Evolutionary conservation across 2,113 vertebrate genomes (phyloP).

Genomic region (Pelvicachromis taeniatus): DNA sequence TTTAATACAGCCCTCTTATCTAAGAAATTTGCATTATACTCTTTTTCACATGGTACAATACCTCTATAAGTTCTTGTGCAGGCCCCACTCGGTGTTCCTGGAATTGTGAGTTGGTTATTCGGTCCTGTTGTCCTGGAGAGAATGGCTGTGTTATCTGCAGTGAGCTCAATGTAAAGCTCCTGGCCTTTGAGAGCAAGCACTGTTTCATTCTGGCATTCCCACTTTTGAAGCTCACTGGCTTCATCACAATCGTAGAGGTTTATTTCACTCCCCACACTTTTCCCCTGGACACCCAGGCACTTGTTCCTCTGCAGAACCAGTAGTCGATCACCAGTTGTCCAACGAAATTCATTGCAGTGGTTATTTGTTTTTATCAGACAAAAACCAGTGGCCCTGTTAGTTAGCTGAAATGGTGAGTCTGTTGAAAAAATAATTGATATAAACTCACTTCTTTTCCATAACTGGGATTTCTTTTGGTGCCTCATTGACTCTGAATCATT

Average conservation of each 20-base stretch:
- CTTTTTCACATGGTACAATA: constrained; percentile 17
- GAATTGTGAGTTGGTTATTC: constrained; percentile 81
- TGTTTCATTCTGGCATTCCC: constrained; percentile 84
- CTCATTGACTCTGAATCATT: background rate
- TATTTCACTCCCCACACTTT: constrained; percentile 74
- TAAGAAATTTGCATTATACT: background rate
- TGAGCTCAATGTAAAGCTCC: constrained; percentile 79
- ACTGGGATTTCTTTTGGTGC: background rate
- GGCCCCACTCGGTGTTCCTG: constrained; percentile 76
- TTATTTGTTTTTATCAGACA: background rate
- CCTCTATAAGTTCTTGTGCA: constrained; percentile 85
- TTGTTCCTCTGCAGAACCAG: constrained; percentile 67
- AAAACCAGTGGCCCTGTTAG: background rate
- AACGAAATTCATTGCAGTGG: constrained; percentile 58
- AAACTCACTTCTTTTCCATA: background rate
- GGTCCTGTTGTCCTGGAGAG: constrained; percentile 76
- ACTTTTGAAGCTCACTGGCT: constrained; percentile 78
- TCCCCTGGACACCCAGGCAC: constrained; percentile 80
- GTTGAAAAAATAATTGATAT: background rate
- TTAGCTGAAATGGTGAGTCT: constrained; percentile 41
- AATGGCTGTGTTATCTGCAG: constrained; percentile 72
- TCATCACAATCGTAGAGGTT: constrained; percentile 78
- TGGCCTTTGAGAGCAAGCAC: constrained; percentile 78
- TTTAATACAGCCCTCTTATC: background rate
- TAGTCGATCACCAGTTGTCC: constrained; percentile 79